Percentiles rank a stretch among this genome's conserved stretches.
Conservation (phyloP, 2,113 vertebrate genomes). For the Nibea coibor region DNA sequence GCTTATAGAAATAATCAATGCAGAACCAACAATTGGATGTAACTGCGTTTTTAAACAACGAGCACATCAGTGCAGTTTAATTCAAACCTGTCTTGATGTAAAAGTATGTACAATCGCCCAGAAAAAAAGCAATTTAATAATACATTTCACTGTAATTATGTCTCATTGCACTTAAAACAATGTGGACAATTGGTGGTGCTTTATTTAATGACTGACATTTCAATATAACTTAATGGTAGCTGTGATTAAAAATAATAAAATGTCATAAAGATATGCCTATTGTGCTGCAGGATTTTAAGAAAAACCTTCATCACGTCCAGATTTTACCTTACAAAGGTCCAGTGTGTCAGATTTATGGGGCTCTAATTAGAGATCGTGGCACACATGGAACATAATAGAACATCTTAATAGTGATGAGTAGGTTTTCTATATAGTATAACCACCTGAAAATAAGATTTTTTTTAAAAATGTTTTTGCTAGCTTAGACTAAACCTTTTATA, state of each 20-base stretch:
- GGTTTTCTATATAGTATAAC: too few species aligned
- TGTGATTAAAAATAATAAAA: background rate
- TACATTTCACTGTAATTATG: background rate
- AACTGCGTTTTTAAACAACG: background rate
- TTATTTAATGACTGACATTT: background rate
- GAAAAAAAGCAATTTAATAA: background rate
- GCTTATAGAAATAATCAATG: background rate
- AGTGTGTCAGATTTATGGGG: too few species aligned
- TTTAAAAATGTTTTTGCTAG: too few species aligned
- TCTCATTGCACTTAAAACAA: background rate
- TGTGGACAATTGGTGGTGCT: background rate
- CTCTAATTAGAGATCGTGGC: too few species aligned
- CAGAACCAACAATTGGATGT: background rate
- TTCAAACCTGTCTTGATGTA: background rate
- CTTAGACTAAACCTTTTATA: too few species aligned
- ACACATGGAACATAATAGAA: too few species aligned
- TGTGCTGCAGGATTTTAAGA: background rate
- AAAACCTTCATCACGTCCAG: background rate
- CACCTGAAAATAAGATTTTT: too few species aligned
- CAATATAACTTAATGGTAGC: background rate
- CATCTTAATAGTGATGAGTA: too few species aligned
- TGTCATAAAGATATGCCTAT: background rate
- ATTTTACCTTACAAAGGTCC: background rate
- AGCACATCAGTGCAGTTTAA: background rate
- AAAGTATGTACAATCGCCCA: background rate